Conservation (phyloP, 1,140 invertebrate species). For the Acromyrmex charruanus region DNA sequence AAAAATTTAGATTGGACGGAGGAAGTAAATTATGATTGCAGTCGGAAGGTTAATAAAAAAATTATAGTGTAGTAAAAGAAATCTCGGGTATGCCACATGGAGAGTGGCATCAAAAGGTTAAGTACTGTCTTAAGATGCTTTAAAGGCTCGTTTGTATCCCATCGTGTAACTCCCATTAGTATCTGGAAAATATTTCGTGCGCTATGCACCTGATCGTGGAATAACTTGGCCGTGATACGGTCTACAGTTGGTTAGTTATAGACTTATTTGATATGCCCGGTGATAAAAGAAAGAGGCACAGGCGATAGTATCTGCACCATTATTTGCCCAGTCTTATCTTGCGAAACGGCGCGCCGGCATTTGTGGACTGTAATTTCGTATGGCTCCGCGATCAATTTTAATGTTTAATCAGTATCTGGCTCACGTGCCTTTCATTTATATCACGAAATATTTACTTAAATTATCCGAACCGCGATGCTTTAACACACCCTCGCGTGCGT, state of each 20-base stretch:
- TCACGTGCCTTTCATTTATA: slow-evolving; percentile 66
- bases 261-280: slow-evolving; percentile 76
- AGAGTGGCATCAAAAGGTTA: too few species aligned
- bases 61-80: too few species aligned
- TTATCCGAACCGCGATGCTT: slow-evolving; percentile 66
- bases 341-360: slow-evolving; percentile 56
- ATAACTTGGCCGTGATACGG: slow-evolving; percentile 53
- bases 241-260: slow-evolving; percentile 69
- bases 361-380: slow-evolving; percentile 73
- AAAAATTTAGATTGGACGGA: too few species aligned
- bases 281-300: slow-evolving; percentile 75
- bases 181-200: slow-evolving; percentile 71
- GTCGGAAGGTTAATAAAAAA: too few species aligned
- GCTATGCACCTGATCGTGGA: slow-evolving; percentile 12
- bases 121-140: too few species aligned
- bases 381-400: slow-evolving; percentile 70
- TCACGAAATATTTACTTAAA: slow-evolving; percentile 75
- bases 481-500: slow-evolving; percentile 63
- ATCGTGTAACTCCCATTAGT: slow-evolving; percentile 60
- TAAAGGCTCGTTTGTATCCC: not conserved
- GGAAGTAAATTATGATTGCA: too few species aligned
- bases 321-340: slow-evolving; percentile 75
- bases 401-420: slow-evolving; percentile 74
- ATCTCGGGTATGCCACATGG: too few species aligned
- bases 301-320: slow-evolving; percentile 75